These are phyloP conservation scores for Apaloderma vittatum DNA, from an alignment of 2,113 vertebrate species.

Conservation along the genomic window DNA sequence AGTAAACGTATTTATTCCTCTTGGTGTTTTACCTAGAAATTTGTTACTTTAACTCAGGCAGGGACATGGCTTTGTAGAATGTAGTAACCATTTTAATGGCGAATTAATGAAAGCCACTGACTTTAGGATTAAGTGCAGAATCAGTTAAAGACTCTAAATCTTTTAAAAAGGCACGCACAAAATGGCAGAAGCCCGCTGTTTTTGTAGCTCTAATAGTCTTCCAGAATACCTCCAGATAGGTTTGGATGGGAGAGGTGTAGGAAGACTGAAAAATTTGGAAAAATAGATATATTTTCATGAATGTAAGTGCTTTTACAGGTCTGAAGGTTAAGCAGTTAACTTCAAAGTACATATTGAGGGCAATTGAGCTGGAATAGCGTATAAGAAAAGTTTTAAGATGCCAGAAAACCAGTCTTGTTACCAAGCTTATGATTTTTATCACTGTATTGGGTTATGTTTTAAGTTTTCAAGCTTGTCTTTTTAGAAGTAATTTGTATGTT, in stretches of 20 bases:
- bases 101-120: neutral
- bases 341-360: neutral
- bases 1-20: neutral
- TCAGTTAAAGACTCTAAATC: neutral
- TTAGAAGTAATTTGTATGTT: neutral
- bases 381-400: neutral
- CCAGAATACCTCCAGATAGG: neutral
- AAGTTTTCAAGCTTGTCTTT: neutral
- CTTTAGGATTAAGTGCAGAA: neutral
- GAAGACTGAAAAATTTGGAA: neutral
- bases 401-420: neutral
- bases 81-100: neutral
- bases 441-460: neutral
- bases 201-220: neutral
- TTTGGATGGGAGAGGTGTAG: neutral
- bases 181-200: neutral
- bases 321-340: neutral
- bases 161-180: neutral
- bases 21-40: neutral
- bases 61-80: neutral
- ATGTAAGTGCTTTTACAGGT: neutral
- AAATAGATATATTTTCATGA: neutral
- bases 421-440: neutral
- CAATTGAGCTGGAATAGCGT: neutral
- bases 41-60: neutral